Percentiles rank a stretch among this genome's conserved stretches.
phyloP scores from a whole-genome alignment of 2,113 vertebrate species.

The Otis tarda region DNA sequence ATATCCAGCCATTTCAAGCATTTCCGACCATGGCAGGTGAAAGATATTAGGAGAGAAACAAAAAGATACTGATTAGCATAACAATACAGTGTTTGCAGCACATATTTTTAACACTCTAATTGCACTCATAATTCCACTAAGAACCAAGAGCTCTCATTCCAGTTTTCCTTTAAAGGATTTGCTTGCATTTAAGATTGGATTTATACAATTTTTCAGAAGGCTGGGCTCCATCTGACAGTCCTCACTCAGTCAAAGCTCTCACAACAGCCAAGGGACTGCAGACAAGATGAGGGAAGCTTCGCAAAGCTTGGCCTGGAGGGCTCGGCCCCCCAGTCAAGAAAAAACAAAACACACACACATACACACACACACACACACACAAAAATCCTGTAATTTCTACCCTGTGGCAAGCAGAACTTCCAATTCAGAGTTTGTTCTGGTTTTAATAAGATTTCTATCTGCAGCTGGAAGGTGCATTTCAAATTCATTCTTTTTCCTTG shows the following conservation, averaged over 20 bases:
- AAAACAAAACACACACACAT: not conserved
- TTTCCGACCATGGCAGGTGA: constrained; percentile 12
- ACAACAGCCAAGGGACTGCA: not conserved
- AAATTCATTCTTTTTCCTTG: constrained; percentile 34
- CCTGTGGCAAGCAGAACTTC: not conserved
- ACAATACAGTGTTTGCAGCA: not conserved
- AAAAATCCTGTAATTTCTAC: not conserved
- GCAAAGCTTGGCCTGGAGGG: not conserved
- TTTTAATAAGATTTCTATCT: constrained; percentile 37
- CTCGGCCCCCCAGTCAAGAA: not conserved
- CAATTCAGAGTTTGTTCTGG: not conserved
- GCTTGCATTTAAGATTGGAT: not conserved
- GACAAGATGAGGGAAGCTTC: not conserved
- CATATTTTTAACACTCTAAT: not conserved
- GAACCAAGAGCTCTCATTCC: not conserved
- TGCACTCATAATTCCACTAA: not conserved
- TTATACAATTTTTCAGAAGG: not conserved
- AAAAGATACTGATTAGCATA: constrained; percentile 42
- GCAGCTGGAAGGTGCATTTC: constrained; percentile 31
- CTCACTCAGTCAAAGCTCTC: not conserved
- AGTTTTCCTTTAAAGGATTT: not conserved
- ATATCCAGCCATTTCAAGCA: not conserved
- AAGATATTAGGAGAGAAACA: constrained; percentile 32
- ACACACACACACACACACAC: too few species aligned
- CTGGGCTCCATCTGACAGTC: not conserved